Base-by-base conservation (phyloP, 2,888 invertebrate genomes). In the Strigamia transsilvanica region DNA sequence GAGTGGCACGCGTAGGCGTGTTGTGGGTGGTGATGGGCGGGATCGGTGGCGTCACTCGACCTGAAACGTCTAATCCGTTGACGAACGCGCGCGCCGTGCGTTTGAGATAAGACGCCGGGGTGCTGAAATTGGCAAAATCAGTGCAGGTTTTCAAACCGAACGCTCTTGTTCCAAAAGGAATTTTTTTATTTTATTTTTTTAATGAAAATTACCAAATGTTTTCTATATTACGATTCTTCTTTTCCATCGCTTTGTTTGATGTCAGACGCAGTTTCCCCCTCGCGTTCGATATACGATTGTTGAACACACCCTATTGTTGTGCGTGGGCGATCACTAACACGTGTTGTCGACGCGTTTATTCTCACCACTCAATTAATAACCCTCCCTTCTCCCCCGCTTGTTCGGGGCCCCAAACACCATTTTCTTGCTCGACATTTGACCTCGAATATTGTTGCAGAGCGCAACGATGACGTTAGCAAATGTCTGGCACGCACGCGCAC, bases 251-350 rank as follows among this genome's bases (percentile, higher is more conserved):
- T 32, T 23, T 32, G 27, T 73, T 66, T 12, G 73, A 32, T 73
- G 73, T 73, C 73, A 73, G 27, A 13, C 32, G 73, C 73, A 73
- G 27, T 66, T 23, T 7, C 73, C 27, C 23, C 61, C 12, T 23
- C 61, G 61, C 73, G 73, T 27, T 73, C 73, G 73, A 73, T 73
- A 73, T 73, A 73, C 73, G 73, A 73, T 73, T 73, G 73, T 73
- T 73, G 73, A 73, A 73, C 73, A 73, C 73, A 73, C 73, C 73
- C 61, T n/a, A 73, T 73, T 73, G 73, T 73, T 73, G 73, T 73
- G n/a, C 32, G 27, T 73, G 73, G 73, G 73, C 73, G 73, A 73
- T 73, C 73, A 73, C 32, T 73, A 73, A 73, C 73, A 73, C 73
- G 73, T 73, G 73, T 73, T 73, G 12, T 73, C 23, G 73, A 73